These are phyloP conservation scores for Seison nebaliae DNA, from an alignment of 1,140 invertebrate species.

Conservation along the genomic window DNA sequence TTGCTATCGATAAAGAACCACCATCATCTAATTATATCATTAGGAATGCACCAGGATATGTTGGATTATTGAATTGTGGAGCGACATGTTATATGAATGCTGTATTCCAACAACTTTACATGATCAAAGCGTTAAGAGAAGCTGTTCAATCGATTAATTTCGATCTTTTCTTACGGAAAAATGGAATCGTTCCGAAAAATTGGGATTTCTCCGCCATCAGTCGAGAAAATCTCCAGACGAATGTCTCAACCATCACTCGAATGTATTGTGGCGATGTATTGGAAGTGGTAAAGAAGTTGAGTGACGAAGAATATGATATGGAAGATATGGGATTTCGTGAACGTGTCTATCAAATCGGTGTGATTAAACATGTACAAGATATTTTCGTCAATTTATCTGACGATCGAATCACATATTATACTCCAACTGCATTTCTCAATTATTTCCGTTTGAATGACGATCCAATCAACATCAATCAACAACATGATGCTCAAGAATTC, in stretches of 20 bases:
- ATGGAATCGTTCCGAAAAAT: neutral
- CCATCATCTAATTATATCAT: no score
- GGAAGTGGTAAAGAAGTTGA: neutral
- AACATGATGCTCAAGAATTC: constrained; percentile 95
- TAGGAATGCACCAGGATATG: no score
- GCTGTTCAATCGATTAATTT: constrained; percentile 33
- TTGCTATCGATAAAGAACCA: no score
- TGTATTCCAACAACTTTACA: constrained; percentile 77
- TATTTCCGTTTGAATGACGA: constrained; percentile 79
- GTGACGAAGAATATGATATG: constrained; percentile 6
- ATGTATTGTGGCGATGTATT: neutral
- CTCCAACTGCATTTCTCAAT: constrained; percentile 78
- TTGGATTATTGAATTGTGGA: constrained; percentile 71
- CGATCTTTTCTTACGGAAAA: neutral
- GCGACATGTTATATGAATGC: constrained; percentile 89
- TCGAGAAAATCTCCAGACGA: neutral
- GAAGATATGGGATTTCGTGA: constrained; percentile 22
- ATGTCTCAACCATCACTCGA: neutral
- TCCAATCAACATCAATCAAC: constrained; percentile 80
- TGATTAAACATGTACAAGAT: constrained; percentile 80
- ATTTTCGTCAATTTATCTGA: constrained; percentile 87
- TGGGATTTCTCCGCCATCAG: neutral
- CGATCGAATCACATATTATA: constrained; percentile 81
- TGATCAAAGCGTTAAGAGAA: constrained; percentile 65
- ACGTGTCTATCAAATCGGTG: constrained; percentile 63